Evolutionary conservation across 2,113 vertebrate genomes (phyloP).

Genomic region (Zootoca vivipara): DNA sequence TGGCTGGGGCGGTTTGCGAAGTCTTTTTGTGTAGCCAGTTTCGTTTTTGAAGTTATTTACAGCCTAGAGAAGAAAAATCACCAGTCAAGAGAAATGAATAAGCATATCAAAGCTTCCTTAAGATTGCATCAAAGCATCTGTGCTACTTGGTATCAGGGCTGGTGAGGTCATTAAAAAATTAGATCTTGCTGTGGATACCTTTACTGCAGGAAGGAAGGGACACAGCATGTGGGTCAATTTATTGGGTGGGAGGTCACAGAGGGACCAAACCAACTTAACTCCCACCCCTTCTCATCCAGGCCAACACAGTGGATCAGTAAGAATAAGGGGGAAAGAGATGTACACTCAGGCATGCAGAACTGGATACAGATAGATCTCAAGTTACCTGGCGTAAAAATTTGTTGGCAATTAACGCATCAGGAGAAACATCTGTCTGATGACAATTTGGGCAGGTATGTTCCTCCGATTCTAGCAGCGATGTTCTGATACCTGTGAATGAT

Average conservation of each 20-base stretch:
- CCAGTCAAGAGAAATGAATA: neutral
- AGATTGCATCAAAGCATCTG: neutral
- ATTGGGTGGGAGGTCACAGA: neutral
- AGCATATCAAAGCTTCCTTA: accelerated
- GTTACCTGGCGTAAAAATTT: slow-evolving; percentile 96
- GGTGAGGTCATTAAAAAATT: neutral
- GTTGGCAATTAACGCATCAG: slow-evolving; percentile 94
- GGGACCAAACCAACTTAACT: neutral
- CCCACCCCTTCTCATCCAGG: neutral
- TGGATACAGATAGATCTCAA: accelerated
- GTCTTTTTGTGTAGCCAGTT: slow-evolving; percentile 82
- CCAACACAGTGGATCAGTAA: neutral
- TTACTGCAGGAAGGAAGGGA: neutral
- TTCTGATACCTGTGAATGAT: slow-evolving; percentile 87
- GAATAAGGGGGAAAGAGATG: no score
- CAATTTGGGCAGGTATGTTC: slow-evolving; percentile 94
- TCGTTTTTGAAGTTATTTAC: slow-evolving; percentile 97
- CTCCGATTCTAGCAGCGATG: slow-evolving; percentile 92
- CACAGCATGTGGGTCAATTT: neutral
- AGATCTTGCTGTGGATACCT: neutral
- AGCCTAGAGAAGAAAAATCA: slow-evolving; percentile 76
- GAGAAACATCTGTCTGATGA: slow-evolving; percentile 90
- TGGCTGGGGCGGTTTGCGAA: slow-evolving; percentile 75
- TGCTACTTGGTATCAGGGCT: neutral
- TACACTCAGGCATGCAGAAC: neutral